Base-by-base conservation (phyloP, 2,888 invertebrate genomes). In the Sphecodes monilicornis region DNA sequence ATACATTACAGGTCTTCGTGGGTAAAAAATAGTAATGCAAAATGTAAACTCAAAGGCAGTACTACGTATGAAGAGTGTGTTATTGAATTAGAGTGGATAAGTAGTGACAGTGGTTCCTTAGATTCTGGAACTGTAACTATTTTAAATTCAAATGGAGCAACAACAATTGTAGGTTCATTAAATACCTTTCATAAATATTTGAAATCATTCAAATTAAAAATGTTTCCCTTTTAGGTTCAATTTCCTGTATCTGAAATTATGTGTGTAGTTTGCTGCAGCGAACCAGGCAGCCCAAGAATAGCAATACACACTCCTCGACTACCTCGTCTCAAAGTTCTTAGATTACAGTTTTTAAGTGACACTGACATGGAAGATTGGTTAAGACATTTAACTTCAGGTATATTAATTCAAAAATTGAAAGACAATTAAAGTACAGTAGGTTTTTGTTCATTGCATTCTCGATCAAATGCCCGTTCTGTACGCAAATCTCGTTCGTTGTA, bases 351-450 rank as follows among this genome's bases (percentile, higher is more conserved):
- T 93, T 95, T 96, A 76, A 97, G 97, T 89, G 98, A 98, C 95
- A 96, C 97, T 86, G 97, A 98, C 95, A 96, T 98, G 95, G 98
- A 98, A 95, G 98, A 98, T 93, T 98, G 98, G 98, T 96, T 98
- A 80, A 97, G 97, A 84, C 97, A 98, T 93, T 96, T 98, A 90
- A 97, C 97, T 22, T 97, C 97, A 87, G 96, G 96, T 94, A 95
- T 64, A 39, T 32, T 22, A 18, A 32, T n/a, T 13, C 29, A 43
- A 43, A 50, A 26, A 22, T 29, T 66, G 1, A 39, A 68, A 26
- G 41, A 57, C 29, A 71, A 29, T 72, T 18, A 22, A 22, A 39
- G 18, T n/a, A 50, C 22, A 50, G n/a, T 50, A 50, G n/a, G 50
- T n/a, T 50, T n/a, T 50, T 18, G 50, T 10, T 50, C n/a, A 50